Conservation (phyloP, 2,113 vertebrate genomes). For the Eulacestoma nigropectus region DNA sequence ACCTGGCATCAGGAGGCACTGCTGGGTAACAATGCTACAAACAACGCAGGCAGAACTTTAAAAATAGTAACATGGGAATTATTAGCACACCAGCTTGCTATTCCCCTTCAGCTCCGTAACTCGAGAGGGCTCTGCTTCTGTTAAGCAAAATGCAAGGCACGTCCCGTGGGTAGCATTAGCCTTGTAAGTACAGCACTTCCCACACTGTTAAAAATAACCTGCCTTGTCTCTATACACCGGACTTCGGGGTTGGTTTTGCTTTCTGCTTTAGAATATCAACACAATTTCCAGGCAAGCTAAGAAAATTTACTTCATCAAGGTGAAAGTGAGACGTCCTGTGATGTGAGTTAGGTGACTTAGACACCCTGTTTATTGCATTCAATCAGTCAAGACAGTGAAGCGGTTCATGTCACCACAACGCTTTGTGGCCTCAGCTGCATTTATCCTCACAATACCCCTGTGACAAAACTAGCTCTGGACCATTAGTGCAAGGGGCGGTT, state of each 20-base stretch:
- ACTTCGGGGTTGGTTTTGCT: not conserved
- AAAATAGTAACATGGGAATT: conserved; percentile 29
- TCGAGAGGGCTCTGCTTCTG: not conserved
- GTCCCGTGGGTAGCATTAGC: not conserved
- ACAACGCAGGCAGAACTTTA: not conserved
- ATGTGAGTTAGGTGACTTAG: not conserved
- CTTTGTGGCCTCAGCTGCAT: not conserved
- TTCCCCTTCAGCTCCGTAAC: not conserved
- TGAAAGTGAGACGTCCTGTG: not conserved
- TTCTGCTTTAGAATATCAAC: not conserved
- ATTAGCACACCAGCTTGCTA: conserved; percentile 22
- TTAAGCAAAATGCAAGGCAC: conserved; percentile 6
- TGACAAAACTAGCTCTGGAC: not conserved
- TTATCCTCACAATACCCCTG: not conserved
- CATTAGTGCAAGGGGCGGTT: not conserved
- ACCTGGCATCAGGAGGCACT: not conserved
- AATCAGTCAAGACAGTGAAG: not conserved
- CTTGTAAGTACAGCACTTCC: conserved; percentile 30
- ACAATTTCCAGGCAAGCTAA: not conserved
- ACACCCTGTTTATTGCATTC: rapidly evolving
- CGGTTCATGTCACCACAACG: rapidly evolving
- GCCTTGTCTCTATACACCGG: not conserved
- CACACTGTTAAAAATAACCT: conserved; percentile 48
- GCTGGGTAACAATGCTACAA: not conserved
- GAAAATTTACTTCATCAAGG: not conserved